Conservation (phyloP, 2,888 invertebrate species). For the Phortica magna region DNA sequence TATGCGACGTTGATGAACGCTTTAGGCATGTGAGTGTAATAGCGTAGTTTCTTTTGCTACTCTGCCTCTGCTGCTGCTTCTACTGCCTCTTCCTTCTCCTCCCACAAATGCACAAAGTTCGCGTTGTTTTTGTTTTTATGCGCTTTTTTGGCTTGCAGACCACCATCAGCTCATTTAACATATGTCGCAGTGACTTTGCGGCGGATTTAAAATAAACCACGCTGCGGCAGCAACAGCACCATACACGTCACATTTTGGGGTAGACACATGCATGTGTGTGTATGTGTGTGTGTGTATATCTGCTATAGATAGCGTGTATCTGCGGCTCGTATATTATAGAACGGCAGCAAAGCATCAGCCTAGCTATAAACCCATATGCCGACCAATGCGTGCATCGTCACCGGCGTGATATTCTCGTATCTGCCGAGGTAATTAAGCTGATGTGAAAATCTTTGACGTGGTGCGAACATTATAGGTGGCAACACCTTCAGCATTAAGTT, state of each 20-base stretch:
- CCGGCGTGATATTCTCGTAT: neutral
- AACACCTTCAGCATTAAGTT: conserved; percentile 30
- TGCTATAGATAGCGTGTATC: conserved; percentile 13
- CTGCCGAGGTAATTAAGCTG: conserved; percentile 58
- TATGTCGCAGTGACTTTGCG: conserved; percentile 35
- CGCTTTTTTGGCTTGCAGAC: conserved; percentile 19
- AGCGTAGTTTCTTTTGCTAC: too few species aligned
- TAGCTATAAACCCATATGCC: conserved; percentile 1
- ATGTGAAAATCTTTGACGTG: conserved; percentile 62
- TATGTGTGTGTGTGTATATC: conserved; percentile 4
- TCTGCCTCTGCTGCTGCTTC: too few species aligned
- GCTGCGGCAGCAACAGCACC: conserved; percentile 11
- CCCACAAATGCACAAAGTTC: too few species aligned
- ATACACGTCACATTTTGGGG: neutral
- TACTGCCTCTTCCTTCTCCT: too few species aligned
- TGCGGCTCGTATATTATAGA: neutral
- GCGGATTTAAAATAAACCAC: conserved; percentile 34
- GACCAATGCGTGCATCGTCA: neutral
- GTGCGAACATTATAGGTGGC: conserved; percentile 61
- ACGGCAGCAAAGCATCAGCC: neutral
- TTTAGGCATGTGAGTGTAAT: too few species aligned
- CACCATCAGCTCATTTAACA: conserved; percentile 33
- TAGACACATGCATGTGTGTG: too few species aligned
- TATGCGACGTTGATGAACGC: too few species aligned
- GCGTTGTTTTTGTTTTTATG: neutral